Evolutionary conservation across 2,797 vertebrate species (phyloP).

Genomic region (Channa striata): DNA sequence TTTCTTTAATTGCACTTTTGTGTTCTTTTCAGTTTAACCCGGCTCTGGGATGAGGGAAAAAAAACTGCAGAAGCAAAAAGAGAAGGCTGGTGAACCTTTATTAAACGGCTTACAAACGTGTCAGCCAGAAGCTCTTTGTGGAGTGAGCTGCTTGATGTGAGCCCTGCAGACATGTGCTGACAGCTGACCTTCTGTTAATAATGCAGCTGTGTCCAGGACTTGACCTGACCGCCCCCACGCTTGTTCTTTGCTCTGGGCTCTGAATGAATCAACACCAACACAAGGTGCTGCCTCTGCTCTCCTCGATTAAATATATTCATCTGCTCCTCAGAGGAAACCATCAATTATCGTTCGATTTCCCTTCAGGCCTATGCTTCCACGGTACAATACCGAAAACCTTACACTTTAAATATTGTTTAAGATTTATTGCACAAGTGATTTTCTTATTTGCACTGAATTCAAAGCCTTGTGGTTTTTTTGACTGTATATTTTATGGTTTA

Average conservation of each 20-base stretch:
- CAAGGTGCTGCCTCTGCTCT: slow-evolving; percentile 42
- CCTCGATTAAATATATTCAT: slow-evolving; percentile 47
- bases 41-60: slow-evolving; percentile 20
- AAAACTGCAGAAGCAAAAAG: neutral
- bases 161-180: slow-evolving; percentile 59
- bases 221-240: slow-evolving; percentile 50
- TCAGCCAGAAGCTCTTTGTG: slow-evolving; percentile 37
- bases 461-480: neutral
- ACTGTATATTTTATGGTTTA: neutral
- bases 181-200: slow-evolving; percentile 73
- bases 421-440: neutral
- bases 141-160: slow-evolving; percentile 50
- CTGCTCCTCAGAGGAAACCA: slow-evolving; percentile 18
- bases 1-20: no score
- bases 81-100: slow-evolving; percentile 32
- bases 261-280: slow-evolving; percentile 54
- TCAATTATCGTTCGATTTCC: slow-evolving; percentile 15
- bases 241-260: slow-evolving; percentile 16
- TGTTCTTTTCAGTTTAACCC: neutral
- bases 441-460: neutral
- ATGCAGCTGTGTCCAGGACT: slow-evolving; percentile 68
- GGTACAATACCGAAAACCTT: neutral
- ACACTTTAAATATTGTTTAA: neutral
- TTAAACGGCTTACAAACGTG: slow-evolving; percentile 51
- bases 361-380: neutral